Percentiles rank a stretch among this genome's conserved stretches.
Conservation (phyloP, 1,140 invertebrate genomes). For the Mercenaria mercenaria region DNA sequence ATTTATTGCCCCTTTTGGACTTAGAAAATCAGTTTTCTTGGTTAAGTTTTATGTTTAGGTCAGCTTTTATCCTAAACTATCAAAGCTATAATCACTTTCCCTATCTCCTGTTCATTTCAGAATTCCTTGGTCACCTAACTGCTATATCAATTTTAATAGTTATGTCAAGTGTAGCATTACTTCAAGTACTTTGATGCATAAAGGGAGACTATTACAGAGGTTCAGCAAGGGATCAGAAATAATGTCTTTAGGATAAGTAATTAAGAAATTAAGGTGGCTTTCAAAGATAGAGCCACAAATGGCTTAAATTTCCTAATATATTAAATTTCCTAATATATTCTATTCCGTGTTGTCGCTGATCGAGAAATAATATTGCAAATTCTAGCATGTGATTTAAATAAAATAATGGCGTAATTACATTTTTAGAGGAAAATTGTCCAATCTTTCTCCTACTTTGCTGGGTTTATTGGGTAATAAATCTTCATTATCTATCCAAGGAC, state of each 20-base stretch:
- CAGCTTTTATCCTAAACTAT: too few relatives aligned
- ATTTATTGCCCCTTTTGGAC: too few relatives aligned
- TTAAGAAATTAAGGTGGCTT: too few relatives aligned
- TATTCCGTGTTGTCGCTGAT: background rate
- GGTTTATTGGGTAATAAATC: conserved; percentile 19
- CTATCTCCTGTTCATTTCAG: background rate
- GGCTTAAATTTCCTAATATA: background rate
- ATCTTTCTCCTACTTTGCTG: background rate
- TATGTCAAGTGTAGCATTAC: background rate
- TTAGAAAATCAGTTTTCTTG: too few relatives aligned
- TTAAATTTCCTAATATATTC: background rate
- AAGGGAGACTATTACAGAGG: background rate
- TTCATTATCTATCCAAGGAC: conserved; percentile 10
- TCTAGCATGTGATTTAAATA: background rate
- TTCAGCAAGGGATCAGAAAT: background rate
- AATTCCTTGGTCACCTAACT: conserved; percentile 24
- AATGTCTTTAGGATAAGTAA: background rate
- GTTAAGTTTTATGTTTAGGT: too few relatives aligned
- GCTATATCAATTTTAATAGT: background rate
- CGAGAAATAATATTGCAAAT: background rate
- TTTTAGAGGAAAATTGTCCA: background rate
- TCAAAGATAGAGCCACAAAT: background rate
- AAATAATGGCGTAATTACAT: background rate
- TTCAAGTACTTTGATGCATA: conserved; percentile 20
- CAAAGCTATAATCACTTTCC: too few relatives aligned